A percentile compares a stretch with the other conserved stretches of the same genome.
Conservation (phyloP, 2,888 invertebrate species). For the Amphipyra tragopoginis region DNA sequence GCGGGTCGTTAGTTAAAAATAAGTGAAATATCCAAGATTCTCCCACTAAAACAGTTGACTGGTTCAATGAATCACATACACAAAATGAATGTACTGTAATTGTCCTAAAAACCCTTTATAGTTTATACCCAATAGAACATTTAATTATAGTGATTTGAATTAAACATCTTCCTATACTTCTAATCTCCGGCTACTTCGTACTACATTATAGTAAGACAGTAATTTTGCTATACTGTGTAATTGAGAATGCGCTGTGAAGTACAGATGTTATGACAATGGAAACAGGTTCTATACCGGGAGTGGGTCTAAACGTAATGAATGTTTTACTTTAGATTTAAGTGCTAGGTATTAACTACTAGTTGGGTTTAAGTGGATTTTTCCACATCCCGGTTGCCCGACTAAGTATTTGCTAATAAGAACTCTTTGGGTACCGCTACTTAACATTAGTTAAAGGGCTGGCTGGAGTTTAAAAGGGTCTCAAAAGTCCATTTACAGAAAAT, state of each 20-base stretch:
- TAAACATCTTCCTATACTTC: too few relatives aligned
- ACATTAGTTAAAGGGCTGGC: neutral
- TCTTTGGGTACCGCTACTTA: constrained; percentile 1
- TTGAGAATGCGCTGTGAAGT: constrained; percentile 33
- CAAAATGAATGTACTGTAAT: too few relatives aligned
- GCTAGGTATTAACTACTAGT: constrained; percentile 13
- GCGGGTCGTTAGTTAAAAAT: too few relatives aligned
- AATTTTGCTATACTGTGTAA: constrained; percentile 37
- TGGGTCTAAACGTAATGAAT: constrained; percentile 36
- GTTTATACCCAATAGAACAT: too few relatives aligned
- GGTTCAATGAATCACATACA: too few relatives aligned
- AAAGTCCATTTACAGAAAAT: too few relatives aligned
- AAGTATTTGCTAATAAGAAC: constrained; percentile 1
- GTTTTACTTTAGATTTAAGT: constrained; percentile 36
- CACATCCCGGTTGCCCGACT: neutral
- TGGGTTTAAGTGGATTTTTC: constrained; percentile 9
- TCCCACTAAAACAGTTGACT: too few relatives aligned
- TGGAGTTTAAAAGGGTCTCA: too few relatives aligned
- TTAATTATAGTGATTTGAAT: too few relatives aligned
- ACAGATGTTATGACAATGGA: constrained; percentile 43
- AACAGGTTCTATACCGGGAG: constrained; percentile 39
- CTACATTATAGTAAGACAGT: constrained; percentile 8
- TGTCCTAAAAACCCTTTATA: too few relatives aligned
- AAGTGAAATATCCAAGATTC: too few relatives aligned
- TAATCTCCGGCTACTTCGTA: too few relatives aligned